These are phyloP conservation scores for Siniperca obscura DNA, from an alignment of 2,797 vertebrate genomes.

Conservation along the genomic window DNA sequence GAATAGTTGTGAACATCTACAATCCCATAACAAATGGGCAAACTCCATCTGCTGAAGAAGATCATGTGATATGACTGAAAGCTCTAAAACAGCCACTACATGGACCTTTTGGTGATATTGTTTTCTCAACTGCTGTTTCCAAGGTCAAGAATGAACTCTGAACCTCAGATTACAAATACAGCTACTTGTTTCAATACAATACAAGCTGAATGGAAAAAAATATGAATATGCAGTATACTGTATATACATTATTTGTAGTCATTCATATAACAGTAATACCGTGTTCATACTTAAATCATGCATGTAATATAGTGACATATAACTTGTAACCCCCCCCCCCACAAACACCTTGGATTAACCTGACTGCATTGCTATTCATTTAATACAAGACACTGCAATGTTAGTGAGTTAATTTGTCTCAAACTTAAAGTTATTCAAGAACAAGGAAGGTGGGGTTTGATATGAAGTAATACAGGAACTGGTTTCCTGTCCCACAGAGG, in stretches of 20 bases:
- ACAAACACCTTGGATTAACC: not conserved
- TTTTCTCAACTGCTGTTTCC: not conserved
- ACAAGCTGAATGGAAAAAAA: not conserved
- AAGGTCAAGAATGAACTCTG: not conserved
- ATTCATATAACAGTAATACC: not conserved
- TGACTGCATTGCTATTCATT: not conserved
- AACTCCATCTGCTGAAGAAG: not conserved
- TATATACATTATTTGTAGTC: not conserved
- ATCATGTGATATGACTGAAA: not conserved
- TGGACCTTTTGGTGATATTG: not conserved
- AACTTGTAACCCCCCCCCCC: not conserved
- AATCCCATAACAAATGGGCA: not conserved
- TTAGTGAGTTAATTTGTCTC: constrained; percentile 9
- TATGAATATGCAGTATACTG: not conserved
- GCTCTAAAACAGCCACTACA: not conserved
- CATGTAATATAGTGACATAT: not conserved
- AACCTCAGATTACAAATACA: not conserved
- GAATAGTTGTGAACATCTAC: not conserved
- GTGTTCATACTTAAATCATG: not conserved
- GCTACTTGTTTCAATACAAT: too few species aligned
- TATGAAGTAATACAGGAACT: constrained; percentile 76
- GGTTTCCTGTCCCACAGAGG: constrained; percentile 72
- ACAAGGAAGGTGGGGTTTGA: constrained; percentile 54
- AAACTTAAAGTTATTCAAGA: constrained; percentile 28
- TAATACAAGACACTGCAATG: not conserved